Evolutionary conservation across 2,113 vertebrate species (phyloP), one percentile per base, ranked within the genome.

Genomic region (Apeltes quadracus): DNA sequence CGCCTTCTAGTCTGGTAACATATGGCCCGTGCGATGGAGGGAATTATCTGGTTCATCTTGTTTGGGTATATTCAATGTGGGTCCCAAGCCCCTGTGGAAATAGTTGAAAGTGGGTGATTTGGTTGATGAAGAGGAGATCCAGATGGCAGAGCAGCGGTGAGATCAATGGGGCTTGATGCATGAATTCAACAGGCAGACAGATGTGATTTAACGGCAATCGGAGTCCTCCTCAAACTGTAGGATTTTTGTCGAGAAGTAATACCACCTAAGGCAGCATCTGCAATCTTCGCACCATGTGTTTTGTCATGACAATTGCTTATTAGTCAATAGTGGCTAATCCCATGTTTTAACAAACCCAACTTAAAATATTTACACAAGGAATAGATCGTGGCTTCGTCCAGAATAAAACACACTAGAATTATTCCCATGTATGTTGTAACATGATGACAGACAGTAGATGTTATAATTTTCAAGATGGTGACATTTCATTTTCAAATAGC

Each of bases 21-120:
- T 96, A 95, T 94, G 95, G 95, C 92, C 82, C 91, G 90, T 92
- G 94, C 89, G 67, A 87, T 90, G 92, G 72, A 90, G 92, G 94
- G 95, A 95, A 95, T 95, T 95, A 95, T 95, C 93, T 91, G 90
- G 94, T 83, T 87, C 89, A 88, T 94, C 90, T 90, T 92, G 90
- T 79, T 89, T 95, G 93, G 94, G 94, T 90, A 90, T 88, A 87
- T 95, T 94, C 94, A 95, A 96, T 94, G 94, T 93, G 89, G 91
- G 89, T 94, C 92, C 94, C 84, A 86, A 88, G 91, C 92, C 92
- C 91, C 92, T 89, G 93, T 86, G 92, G 93, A 94, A 90, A 86
- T 75, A 87, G 85, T 87, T 89, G 84, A 92, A 93, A 92, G 90
- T 80, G 88, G 85, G 82, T 92, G 87, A 89, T 92, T 88, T 87